These are phyloP conservation scores for Sthenelais limicola DNA, from an alignment of 2,888 invertebrate species.

Conservation along the genomic window DNA sequence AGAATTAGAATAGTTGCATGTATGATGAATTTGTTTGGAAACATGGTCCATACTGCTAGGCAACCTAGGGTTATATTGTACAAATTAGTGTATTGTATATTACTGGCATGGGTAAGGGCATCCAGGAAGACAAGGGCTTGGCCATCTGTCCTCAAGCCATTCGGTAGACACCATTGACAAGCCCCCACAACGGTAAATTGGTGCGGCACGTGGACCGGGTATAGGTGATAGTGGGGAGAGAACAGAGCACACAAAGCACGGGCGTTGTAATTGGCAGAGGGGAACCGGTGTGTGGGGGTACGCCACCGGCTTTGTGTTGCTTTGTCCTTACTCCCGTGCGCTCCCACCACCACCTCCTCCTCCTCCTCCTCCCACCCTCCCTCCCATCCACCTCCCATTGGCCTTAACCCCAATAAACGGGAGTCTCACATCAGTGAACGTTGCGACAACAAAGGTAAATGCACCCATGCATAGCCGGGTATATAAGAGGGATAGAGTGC, in stretches of 20 bases:
- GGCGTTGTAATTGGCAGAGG: conserved; percentile 21
- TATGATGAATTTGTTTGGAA: neutral
- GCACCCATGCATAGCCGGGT: conserved; percentile 2
- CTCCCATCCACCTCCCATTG: too few species aligned
- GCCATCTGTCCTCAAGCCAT: conserved; percentile 31
- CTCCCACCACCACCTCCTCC: too few species aligned
- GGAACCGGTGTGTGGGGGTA: conserved; percentile 15
- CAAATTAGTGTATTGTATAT: neutral
- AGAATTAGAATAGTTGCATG: too few species aligned
- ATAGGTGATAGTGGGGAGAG: neutral
- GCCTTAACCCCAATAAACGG: too few species aligned
- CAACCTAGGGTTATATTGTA: neutral
- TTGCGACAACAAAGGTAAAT: conserved; percentile 34
- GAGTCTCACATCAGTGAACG: conserved; percentile 35
- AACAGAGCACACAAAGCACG: conserved; percentile 16
- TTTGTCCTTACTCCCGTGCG: too few species aligned
- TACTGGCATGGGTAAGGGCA: neutral
- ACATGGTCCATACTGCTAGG: neutral
- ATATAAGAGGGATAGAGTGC: conserved; percentile 11
- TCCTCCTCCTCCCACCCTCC: too few species aligned
- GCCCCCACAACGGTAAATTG: conserved; percentile 31
- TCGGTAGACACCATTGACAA: too few species aligned
- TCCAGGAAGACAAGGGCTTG: neutral
- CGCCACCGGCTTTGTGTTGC: conserved; percentile 30
- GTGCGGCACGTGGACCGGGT: conserved; percentile 28